Evolutionary conservation across 2,888 invertebrate genomes (phyloP).

Genomic region (Dione juno): DNA sequence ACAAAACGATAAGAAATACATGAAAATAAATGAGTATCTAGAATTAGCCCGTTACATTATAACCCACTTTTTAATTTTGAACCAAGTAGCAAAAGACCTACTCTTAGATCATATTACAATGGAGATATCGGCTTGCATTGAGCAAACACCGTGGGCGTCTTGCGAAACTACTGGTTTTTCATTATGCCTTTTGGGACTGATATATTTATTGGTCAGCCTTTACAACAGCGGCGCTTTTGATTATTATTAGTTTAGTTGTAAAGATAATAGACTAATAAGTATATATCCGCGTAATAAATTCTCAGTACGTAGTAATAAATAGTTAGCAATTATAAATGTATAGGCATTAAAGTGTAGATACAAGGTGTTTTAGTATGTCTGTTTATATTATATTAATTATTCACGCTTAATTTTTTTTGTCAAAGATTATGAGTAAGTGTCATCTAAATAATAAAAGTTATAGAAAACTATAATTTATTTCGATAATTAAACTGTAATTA

Average conservation of each 20-base stretch:
- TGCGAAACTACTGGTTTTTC: constrained; percentile 46
- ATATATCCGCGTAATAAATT: constrained; percentile 10
- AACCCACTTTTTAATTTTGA: constrained; percentile 20
- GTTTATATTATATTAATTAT: neutral
- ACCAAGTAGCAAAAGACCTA: constrained; percentile 30
- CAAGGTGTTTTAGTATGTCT: neutral
- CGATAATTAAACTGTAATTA: neutral
- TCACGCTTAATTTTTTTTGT: neutral
- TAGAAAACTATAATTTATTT: neutral
- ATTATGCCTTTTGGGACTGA: constrained; percentile 32
- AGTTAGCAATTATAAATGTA: neutral
- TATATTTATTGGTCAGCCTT: constrained; percentile 34
- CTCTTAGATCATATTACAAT: constrained; percentile 31
- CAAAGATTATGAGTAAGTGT: neutral
- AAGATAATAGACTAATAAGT: constrained; percentile 39
- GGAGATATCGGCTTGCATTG: constrained; percentile 38
- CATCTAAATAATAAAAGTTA: neutral
- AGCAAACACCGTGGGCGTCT: constrained; percentile 42
- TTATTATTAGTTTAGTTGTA: constrained; percentile 25
- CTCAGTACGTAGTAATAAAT: neutral
- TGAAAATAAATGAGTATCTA: neutral
- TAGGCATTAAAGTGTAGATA: neutral
- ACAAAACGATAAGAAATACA: neutral
- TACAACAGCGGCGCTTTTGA: constrained; percentile 38
- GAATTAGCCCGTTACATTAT: constrained; percentile 6